Conservation (phyloP, 1,140 invertebrate genomes). For the Pteromalus puparum region DNA sequence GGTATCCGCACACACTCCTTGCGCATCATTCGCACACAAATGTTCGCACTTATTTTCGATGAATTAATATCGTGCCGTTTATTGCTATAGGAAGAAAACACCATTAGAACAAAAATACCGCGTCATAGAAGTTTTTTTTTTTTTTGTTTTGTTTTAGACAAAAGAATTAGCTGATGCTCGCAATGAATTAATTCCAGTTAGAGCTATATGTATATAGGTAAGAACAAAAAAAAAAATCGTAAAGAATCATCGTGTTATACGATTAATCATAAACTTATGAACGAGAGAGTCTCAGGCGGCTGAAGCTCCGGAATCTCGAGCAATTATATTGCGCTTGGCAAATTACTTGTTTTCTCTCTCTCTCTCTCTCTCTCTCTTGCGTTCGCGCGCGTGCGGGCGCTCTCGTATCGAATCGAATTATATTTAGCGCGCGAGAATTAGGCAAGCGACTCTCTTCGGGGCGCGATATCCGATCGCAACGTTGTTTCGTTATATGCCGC, state of each 20-base stretch:
- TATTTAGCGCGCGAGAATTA: background rate
- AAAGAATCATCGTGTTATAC: background rate
- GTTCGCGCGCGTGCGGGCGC: no score
- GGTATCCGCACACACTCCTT: background rate
- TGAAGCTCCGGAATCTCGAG: background rate
- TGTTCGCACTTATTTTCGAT: background rate
- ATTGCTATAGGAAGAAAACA: background rate
- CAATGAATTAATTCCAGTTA: no score
- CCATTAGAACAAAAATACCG: background rate
- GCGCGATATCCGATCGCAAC: background rate
- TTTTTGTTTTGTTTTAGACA: no score
- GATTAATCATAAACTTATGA: background rate
- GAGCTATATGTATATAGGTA: no score
- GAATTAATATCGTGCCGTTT: background rate
- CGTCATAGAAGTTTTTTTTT: no score
- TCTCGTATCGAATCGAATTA: background rate
- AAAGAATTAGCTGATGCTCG: no score
- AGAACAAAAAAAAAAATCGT: no score
- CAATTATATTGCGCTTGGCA: background rate
- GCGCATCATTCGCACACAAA: background rate
- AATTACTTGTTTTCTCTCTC: background rate
- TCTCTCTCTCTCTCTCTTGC: no score
- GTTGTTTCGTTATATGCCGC: background rate
- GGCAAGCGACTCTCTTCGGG: background rate
- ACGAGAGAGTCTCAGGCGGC: background rate